These are phyloP conservation scores for Pluvianellus socialis DNA, from an alignment of 2,113 vertebrate species.

Conservation along the genomic window DNA sequence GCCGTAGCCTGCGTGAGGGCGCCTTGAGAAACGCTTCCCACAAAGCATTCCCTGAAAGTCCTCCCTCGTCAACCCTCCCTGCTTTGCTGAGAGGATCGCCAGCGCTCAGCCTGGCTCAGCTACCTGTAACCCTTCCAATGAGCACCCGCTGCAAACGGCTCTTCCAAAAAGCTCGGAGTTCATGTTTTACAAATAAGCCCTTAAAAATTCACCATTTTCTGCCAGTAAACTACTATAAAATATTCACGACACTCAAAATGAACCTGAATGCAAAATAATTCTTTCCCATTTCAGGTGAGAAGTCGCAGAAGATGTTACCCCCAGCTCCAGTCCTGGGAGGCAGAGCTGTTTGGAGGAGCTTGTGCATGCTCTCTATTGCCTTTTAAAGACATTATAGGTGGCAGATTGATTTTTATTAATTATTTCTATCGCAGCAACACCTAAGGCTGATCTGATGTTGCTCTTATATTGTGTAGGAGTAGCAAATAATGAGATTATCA, in stretches of 20 bases:
- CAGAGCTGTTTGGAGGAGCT: neutral
- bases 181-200: constrained; percentile 42
- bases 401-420: constrained; percentile 66
- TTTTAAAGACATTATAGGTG: constrained; percentile 53
- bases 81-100: neutral
- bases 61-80: neutral
- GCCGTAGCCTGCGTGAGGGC: fast-evolving
- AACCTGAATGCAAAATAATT: constrained; percentile 2
- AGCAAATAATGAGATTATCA: constrained; percentile 52
- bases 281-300: constrained; percentile 19
- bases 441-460: constrained; percentile 41
- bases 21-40: neutral
- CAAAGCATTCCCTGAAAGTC: neutral
- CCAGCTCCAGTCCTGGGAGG: neutral
- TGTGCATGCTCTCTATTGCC: neutral
- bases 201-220: constrained; percentile 33
- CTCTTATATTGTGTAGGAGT: constrained; percentile 33
- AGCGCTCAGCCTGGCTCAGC: neutral
- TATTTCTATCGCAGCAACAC: constrained; percentile 40
- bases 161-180: neutral
- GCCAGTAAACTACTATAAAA: constrained; percentile 25
- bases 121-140: neutral
- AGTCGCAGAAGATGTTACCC: neutral
- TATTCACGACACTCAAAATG: constrained; percentile 32
- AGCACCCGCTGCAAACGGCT: neutral